Conservation (phyloP, 1,140 invertebrate genomes). For the Lerema accius region DNA sequence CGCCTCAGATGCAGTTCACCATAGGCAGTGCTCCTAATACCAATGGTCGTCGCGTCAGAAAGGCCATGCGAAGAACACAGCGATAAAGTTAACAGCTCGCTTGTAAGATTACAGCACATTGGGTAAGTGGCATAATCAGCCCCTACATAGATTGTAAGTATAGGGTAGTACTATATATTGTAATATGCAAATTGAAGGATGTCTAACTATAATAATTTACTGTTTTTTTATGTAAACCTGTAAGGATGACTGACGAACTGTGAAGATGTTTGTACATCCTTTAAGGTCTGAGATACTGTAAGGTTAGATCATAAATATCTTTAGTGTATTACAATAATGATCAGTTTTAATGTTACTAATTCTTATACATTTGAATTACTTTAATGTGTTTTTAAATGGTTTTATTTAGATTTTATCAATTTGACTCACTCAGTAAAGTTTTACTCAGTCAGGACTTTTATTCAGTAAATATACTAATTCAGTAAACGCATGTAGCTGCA, state of each 20-base stretch:
- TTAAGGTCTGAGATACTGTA: conserved; percentile 3
- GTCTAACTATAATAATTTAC: not conserved
- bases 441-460: too few relatives aligned
- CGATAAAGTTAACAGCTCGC: conserved; percentile 45
- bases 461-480: too few relatives aligned
- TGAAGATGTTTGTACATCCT: conserved; percentile 3
- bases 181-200: not conserved
- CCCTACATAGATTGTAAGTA: conserved; percentile 12
- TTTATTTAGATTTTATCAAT: too few relatives aligned
- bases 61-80: conserved; percentile 56
- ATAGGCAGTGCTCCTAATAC: conserved; percentile 54
- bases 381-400: too few relatives aligned
- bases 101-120: not conserved
- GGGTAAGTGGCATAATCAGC: not conserved
- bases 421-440: too few relatives aligned
- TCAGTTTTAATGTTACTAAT: not conserved
- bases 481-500: too few relatives aligned
- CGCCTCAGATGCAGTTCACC: conserved; percentile 54
- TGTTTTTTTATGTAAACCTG: conserved; percentile 9
- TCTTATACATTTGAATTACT: too few relatives aligned
- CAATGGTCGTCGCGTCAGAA: conserved; percentile 46
- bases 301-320: conserved; percentile 12
- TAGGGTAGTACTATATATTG: not conserved
- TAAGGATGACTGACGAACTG: conserved; percentile 1
- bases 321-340: not conserved